Conservation (phyloP, 2,888 invertebrate species). For the Sussaba pulchella region DNA sequence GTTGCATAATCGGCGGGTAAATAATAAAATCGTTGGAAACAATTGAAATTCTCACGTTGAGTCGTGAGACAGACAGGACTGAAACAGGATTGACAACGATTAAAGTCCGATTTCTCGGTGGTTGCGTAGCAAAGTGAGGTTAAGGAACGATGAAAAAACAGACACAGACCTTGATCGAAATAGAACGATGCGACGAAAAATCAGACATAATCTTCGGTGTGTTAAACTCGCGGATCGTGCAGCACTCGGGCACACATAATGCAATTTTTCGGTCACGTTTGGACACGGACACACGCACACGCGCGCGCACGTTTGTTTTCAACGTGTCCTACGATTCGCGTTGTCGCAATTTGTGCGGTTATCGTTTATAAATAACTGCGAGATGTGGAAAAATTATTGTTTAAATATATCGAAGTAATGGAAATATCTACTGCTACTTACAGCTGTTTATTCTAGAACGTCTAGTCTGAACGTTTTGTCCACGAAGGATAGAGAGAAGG, state of each 20-base stretch:
- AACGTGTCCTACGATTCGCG: not conserved
- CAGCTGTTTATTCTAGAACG: slow-evolving; percentile 71
- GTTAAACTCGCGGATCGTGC: slow-evolving; percentile 47
- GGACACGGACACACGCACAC: not conserved
- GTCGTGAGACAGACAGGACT: too few species aligned
- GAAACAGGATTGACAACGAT: too few species aligned
- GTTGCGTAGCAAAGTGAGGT: slow-evolving; percentile 39
- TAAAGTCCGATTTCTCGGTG: not conserved
- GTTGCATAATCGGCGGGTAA: slow-evolving; percentile 29
- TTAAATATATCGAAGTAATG: slow-evolving; percentile 69
- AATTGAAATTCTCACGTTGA: not conserved
- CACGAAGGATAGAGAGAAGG: slow-evolving; percentile 1
- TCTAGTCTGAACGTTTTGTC: slow-evolving; percentile 57
- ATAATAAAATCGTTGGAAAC: slow-evolving; percentile 3
- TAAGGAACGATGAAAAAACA: slow-evolving; percentile 39
- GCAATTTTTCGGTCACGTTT: slow-evolving; percentile 7
- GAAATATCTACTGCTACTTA: slow-evolving; percentile 75
- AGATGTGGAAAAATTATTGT: slow-evolving; percentile 69
- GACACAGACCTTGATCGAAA: slow-evolving; percentile 65
- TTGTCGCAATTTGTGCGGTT: slow-evolving; percentile 14
- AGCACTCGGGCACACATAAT: slow-evolving; percentile 53
- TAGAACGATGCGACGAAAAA: slow-evolving; percentile 50
- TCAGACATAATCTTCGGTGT: slow-evolving; percentile 58
- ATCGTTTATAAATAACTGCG: slow-evolving; percentile 53
- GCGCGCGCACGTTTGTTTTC: not conserved